phyloP scores from a whole-genome alignment of 2,888 invertebrate genomes.

The Tenodera sinensis region DNA sequence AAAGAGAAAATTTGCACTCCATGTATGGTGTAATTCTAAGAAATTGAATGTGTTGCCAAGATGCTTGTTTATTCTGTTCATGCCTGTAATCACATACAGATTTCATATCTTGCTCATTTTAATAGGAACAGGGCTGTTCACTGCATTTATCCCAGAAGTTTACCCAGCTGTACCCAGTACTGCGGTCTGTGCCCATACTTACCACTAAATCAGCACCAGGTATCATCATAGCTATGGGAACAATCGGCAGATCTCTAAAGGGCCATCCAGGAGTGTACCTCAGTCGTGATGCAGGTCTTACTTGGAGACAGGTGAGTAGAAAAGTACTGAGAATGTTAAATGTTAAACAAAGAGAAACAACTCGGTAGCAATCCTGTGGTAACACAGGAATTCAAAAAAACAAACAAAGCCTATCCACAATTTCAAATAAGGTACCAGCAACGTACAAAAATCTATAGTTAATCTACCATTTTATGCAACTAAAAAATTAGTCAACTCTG shows the following conservation, averaged over 20 bases:
- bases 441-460: too few species aligned
- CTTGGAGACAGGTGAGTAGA: slow-evolving; percentile 67
- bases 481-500: too few species aligned
- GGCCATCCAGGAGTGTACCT: slow-evolving; percentile 77
- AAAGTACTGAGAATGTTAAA: not conserved
- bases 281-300: slow-evolving; percentile 75
- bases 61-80: too few species aligned
- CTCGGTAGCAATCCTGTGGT: too few species aligned
- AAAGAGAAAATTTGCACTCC: too few species aligned
- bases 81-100: too few species aligned
- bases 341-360: not conserved
- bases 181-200: slow-evolving; percentile 75
- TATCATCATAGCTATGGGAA: slow-evolving; percentile 81
- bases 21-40: too few species aligned
- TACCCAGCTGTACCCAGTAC: slow-evolving; percentile 75
- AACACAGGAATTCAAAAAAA: too few species aligned
- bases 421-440: too few species aligned
- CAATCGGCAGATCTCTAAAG: slow-evolving; percentile 67
- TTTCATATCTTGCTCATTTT: not conserved
- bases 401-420: too few species aligned
- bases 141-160: slow-evolving; percentile 85
- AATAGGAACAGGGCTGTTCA: slow-evolving; percentile 64
- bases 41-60: too few species aligned
- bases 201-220: slow-evolving; percentile 86
- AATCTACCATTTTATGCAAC: too few species aligned